Evolutionary conservation across 2,888 invertebrate genomes (phyloP).

Genomic region (Drosophila anceps): DNA sequence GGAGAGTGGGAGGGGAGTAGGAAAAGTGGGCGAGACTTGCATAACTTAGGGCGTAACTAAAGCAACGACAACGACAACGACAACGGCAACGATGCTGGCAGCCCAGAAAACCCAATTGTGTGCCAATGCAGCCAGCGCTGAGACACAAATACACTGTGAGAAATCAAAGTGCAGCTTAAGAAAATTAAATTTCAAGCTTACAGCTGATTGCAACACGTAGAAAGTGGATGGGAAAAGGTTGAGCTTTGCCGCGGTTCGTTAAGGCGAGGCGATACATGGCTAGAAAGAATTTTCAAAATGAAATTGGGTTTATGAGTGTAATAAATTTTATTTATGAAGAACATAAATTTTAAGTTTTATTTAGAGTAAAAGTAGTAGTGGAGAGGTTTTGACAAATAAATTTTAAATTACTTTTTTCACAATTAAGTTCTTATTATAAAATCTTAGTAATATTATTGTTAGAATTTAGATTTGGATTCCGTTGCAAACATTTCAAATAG

Average conservation of each 20-base stretch:
- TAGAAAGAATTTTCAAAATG: not conserved
- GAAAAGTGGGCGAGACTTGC: conserved; percentile 50
- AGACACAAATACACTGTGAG: conserved; percentile 55
- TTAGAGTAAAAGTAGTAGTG: not conserved
- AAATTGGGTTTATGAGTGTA: not conserved
- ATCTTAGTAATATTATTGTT: not conserved
- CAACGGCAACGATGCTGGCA: conserved; percentile 24
- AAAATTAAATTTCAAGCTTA: conserved; percentile 18
- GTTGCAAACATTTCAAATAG: no score
- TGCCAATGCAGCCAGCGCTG: conserved; percentile 62
- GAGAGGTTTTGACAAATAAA: no score
- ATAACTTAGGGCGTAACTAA: conserved; percentile 71
- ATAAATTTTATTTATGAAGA: not conserved
- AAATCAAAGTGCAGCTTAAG: conserved; percentile 29
- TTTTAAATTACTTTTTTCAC: no score
- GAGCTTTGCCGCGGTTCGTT: not conserved
- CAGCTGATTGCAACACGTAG: conserved; percentile 3
- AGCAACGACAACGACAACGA: conserved; percentile 44
- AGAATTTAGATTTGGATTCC: no score
- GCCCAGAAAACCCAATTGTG: conserved; percentile 70
- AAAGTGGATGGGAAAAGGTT: not conserved
- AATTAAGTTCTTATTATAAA: not conserved
- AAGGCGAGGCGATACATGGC: not conserved
- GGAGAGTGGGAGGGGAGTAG: not conserved
- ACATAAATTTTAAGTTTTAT: not conserved